Evolutionary conservation across 1,140 invertebrate genomes (phyloP).

Genomic region (Nilaparvata lugens): DNA sequence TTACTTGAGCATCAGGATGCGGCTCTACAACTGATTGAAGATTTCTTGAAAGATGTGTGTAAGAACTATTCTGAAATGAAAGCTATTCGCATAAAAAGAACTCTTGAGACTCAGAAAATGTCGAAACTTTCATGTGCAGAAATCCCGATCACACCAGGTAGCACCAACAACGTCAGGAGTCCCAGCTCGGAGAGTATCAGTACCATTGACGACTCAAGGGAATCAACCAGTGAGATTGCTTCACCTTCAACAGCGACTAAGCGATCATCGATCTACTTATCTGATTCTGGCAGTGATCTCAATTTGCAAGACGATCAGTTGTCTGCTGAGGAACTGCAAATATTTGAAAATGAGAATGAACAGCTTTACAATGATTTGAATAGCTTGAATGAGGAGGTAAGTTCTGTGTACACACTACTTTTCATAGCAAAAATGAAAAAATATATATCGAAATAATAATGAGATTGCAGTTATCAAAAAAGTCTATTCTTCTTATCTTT

Average conservation of each 20-base stretch:
- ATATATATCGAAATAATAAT: too few relatives aligned
- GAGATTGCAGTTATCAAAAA: too few relatives aligned
- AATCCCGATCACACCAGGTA: too few relatives aligned
- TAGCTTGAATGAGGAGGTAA: constrained; percentile 49
- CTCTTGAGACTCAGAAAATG: constrained; percentile 71
- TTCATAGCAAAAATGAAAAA: too few relatives aligned
- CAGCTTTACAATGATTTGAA: constrained; percentile 78
- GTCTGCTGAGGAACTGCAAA: constrained; percentile 79
- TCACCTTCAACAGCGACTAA: neutral
- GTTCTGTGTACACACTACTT: too few relatives aligned
- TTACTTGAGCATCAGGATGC: constrained; percentile 62
- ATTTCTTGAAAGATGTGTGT: constrained; percentile 74
- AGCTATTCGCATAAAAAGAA: constrained; percentile 73
- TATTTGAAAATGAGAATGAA: constrained; percentile 80
- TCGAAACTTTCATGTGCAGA: constrained; percentile 50
- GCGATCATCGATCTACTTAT: too few relatives aligned
- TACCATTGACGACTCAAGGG: too few relatives aligned
- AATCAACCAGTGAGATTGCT: constrained; percentile 6
- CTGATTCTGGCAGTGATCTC: constrained; percentile 1
- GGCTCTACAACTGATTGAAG: constrained; percentile 62
- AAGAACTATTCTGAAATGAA: constrained; percentile 83
- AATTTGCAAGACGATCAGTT: constrained; percentile 48
- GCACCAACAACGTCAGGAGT: neutral
- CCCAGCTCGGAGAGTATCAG: neutral
- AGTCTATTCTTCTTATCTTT: too few relatives aligned